Evolutionary conservation across 2,888 invertebrate species (phyloP).

Genomic region (Branchinecta sandiegonensis): DNA sequence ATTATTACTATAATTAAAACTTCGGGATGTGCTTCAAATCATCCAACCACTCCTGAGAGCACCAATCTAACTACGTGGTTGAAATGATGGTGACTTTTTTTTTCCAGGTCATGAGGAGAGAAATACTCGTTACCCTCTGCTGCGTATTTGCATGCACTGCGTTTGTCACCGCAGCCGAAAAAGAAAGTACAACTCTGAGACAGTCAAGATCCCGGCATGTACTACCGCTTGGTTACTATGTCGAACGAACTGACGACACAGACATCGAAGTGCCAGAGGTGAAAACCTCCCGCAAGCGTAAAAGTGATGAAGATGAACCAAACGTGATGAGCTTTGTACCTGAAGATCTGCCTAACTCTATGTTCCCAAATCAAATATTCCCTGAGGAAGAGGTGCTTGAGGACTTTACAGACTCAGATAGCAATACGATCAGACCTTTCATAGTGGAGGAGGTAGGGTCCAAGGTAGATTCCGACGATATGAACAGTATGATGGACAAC

Average conservation of each 20-base stretch:
- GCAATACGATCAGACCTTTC: neutral
- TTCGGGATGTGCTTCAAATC: too few relatives aligned
- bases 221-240: conserved; percentile 3
- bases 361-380: neutral
- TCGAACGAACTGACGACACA: neutral
- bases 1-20: too few relatives aligned
- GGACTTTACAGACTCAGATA: neutral
- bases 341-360: neutral
- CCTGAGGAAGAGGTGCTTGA: neutral
- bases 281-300: neutral
- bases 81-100: too few relatives aligned
- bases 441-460: too few relatives aligned
- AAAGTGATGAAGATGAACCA: neutral
- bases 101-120: too few relatives aligned
- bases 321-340: too few relatives aligned
- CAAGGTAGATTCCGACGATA: neutral
- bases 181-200: too few relatives aligned
- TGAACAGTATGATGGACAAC: neutral
- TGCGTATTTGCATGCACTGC: too few relatives aligned
- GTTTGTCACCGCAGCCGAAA: too few relatives aligned
- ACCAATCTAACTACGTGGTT: too few relatives aligned
- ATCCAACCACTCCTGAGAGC: too few relatives aligned
- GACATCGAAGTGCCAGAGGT: neutral
- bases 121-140: too few relatives aligned
- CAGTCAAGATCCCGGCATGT: neutral